A percentile compares a stretch with the other conserved stretches of the same genome.
Evolutionary conservation across 2,888 invertebrate genomes (phyloP).

Genomic region (Idaea aversata): DNA sequence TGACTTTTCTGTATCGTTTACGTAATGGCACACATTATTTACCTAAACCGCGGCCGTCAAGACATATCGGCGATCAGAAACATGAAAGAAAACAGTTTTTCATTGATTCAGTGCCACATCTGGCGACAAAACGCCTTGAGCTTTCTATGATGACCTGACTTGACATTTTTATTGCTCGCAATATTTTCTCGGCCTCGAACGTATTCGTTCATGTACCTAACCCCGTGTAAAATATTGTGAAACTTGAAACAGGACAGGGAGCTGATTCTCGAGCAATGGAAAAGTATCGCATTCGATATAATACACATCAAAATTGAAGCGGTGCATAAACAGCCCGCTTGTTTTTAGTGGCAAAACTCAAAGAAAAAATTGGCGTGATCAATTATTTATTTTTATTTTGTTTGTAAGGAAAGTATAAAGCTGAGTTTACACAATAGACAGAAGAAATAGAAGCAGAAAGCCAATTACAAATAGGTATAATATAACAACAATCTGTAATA

Average conservation of each 20-base stretch:
- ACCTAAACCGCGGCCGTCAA: slow-evolving; percentile 45
- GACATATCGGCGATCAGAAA: slow-evolving; percentile 67
- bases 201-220: slow-evolving; percentile 60
- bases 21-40: neutral
- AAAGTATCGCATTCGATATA: neutral
- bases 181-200: slow-evolving; percentile 74
- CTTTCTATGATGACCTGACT: slow-evolving; percentile 80
- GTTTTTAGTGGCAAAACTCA: no score
- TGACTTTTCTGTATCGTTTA: neutral
- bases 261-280: neutral
- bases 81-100: slow-evolving; percentile 78
- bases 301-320: neutral
- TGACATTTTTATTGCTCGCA: slow-evolving; percentile 79
- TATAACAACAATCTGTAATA: no score
- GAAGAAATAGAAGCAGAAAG: no score
- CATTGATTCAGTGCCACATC: slow-evolving; percentile 79
- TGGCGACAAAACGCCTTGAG: slow-evolving; percentile 77
- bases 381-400: no score
- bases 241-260: slow-evolving; percentile 51
- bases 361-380: no score
- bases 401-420: no score
- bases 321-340: neutral
- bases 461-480: no score
- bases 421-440: no score
- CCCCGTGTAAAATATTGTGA: slow-evolving; percentile 70